Base-by-base conservation (phyloP, 2,888 invertebrate genomes). In the Oxyscelio sp. region DNA sequence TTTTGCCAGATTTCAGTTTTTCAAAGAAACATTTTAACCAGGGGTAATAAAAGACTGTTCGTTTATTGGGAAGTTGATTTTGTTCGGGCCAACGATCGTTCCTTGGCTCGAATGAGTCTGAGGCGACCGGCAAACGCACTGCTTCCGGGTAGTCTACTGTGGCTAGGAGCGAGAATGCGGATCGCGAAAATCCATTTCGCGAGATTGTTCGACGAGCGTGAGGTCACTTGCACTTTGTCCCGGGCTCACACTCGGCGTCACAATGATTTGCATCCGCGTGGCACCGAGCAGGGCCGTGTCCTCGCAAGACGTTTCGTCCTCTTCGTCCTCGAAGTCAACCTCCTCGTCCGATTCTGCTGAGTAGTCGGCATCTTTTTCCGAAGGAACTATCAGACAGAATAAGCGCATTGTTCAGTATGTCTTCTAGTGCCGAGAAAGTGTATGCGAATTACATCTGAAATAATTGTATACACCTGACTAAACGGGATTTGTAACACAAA, bases 271-370 rank as follows among this genome's bases (percentile, higher is more conserved):
- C 68, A 90, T 89, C 71, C 89, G 89, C 61, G 94, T 95, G 92
- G 95, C 90, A 86, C 95, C 94, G 85, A 95, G 92, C 87, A 95
- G 94, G 70, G 95, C 95, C 83, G 95, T 95, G 91, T 95, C 95
- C 91, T 95, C 95, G 86, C 94, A 95, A 85, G 94, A 94, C 88
- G 95, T 89, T 34, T 92, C 91, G 74, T 92, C 92, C 34, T 90
- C 95, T 89, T 95, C 95, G 87, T 94, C 94, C 87, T 95, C 91
- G 56, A 90, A 91, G 27, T 91, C 92, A 58, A 86, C 88, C 59
- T 90, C 90, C 24, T 87, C 94, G 89, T 95, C 90, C 52, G 89
- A 89, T 54, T 83, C 88, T n/a, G 68, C 82, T 50, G 88, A 87
- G 58, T 85, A 83, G 73, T 88, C 89, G 58, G 86, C 87, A 66